A percentile compares a stretch with the other conserved stretches of the same genome.
phyloP scores from a whole-genome alignment of 2,113 vertebrate genomes.

The Psittacara wagleri region DNA sequence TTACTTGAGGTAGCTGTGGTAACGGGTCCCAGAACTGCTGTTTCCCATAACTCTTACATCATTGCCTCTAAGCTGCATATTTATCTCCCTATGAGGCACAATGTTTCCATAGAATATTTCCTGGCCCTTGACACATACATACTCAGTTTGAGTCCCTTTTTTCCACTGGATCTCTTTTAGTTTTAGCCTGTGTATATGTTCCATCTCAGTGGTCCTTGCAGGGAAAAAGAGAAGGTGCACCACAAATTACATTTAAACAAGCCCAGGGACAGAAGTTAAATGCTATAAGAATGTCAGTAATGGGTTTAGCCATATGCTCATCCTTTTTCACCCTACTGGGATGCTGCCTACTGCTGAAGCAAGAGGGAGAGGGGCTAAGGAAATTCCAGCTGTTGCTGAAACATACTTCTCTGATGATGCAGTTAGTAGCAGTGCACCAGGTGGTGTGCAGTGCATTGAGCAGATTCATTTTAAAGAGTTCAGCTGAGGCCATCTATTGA shows the following conservation, averaged over 20 bases:
- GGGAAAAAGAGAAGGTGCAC: not conserved
- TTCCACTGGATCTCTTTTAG: not conserved
- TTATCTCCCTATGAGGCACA: not conserved
- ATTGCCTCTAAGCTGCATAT: not conserved
- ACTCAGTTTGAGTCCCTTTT: not conserved
- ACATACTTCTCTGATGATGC: not conserved
- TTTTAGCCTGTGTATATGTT: not conserved
- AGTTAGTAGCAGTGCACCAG: not conserved
- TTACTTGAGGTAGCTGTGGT: not conserved
- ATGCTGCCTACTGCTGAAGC: not conserved
- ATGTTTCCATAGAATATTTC: not conserved
- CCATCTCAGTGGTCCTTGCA: not conserved
- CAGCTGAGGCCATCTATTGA: not conserved
- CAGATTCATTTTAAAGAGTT: not conserved
- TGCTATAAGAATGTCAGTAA: not conserved
- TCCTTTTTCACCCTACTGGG: not conserved
- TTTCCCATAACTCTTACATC: not conserved
- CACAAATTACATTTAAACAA: constrained; percentile 15
- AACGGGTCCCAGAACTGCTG: not conserved
- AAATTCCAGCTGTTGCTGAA: not conserved
- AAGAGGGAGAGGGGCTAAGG: not conserved
- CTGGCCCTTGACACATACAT: not conserved
- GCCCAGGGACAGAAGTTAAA: not conserved
- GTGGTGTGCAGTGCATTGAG: not conserved
- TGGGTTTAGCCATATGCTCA: not conserved